These are phyloP conservation scores for Apoda limacodes DNA, from an alignment of 2,888 invertebrate genomes.

Conservation along the genomic window DNA sequence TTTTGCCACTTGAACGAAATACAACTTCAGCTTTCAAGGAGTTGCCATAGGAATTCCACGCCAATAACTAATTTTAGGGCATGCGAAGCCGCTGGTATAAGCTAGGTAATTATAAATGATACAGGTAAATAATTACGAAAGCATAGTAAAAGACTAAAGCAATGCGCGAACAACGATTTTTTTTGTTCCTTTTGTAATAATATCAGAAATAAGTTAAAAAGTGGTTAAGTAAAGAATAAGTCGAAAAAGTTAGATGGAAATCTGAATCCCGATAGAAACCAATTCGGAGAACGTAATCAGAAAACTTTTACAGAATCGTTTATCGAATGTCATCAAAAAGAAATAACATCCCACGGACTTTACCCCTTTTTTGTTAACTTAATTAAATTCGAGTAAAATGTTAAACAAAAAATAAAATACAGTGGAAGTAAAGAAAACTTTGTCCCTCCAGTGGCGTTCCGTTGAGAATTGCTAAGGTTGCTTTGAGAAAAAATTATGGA, in stretches of 20 bases:
- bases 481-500: background rate
- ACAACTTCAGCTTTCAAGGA: too few species aligned
- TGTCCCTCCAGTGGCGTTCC: slow-evolving; percentile 19
- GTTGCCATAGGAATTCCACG: too few species aligned
- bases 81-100: too few species aligned
- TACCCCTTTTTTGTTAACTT: slow-evolving; percentile 49
- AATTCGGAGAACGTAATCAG: slow-evolving; percentile 36
- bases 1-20: too few species aligned
- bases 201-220: too few species aligned
- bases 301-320: slow-evolving; percentile 52
- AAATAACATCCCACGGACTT: slow-evolving; percentile 40
- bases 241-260: slow-evolving; percentile 31
- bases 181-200: too few species aligned
- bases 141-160: too few species aligned
- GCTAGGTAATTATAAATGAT: too few species aligned
- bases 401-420: slow-evolving; percentile 22
- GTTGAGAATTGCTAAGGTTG: background rate
- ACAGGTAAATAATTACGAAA: too few species aligned
- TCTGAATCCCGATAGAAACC: slow-evolving; percentile 36
- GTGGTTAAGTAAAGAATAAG: too few species aligned
- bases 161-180: too few species aligned
- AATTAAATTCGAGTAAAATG: slow-evolving; percentile 47
- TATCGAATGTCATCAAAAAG: slow-evolving; percentile 64
- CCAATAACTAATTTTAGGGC: too few species aligned
- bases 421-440: slow-evolving; percentile 23